These are phyloP conservation scores for Thamnophis elegans DNA, from an alignment of 2,797 vertebrate genomes.

Conservation along the genomic window DNA sequence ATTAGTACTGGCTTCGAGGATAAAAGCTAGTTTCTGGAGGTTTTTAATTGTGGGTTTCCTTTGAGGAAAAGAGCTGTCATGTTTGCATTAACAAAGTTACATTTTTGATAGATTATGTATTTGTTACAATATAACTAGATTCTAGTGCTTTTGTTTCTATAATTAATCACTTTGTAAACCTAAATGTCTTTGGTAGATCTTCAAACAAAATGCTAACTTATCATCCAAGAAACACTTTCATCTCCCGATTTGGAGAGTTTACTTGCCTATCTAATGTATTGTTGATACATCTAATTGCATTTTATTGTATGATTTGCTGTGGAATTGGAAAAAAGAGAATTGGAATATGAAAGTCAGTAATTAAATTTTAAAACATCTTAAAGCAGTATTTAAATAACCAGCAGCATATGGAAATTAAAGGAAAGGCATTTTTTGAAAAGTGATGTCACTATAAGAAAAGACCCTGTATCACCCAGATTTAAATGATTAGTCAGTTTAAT, in stretches of 20 bases:
- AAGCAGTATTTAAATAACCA: background rate
- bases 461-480: background rate
- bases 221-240: background rate
- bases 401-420: background rate
- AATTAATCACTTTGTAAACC: slow-evolving; percentile 25
- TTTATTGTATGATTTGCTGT: background rate
- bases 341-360: background rate
- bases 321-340: background rate
- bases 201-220: background rate
- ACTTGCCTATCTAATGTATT: background rate
- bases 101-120: slow-evolving; percentile 57
- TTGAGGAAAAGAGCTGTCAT: slow-evolving; percentile 39
- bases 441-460: background rate
- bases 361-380: background rate
- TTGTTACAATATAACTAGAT: slow-evolving; percentile 54
- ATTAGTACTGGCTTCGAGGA: slow-evolving; percentile 39
- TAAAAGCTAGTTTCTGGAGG: slow-evolving; percentile 39
- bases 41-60: slow-evolving; percentile 52
- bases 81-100: background rate
- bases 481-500: background rate
- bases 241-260: background rate
- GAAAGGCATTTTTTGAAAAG: background rate
- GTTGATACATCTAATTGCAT: background rate
- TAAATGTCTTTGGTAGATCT: background rate
- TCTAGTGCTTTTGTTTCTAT: slow-evolving; percentile 2